These are phyloP conservation scores for Theropithecus gelada DNA, from an alignment of 2,113 vertebrate genomes.

Conservation along the genomic window DNA sequence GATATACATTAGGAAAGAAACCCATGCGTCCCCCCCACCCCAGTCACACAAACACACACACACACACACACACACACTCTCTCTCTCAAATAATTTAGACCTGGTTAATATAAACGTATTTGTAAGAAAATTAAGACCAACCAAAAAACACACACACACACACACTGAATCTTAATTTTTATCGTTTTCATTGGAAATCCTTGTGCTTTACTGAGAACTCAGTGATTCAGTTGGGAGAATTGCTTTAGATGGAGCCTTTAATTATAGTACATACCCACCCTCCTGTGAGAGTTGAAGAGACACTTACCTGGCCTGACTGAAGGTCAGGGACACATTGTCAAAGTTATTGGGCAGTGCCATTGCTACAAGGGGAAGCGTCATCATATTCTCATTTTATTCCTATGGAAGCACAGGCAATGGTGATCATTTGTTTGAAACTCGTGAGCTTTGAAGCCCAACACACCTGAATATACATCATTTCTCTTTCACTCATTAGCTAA, in stretches of 20 bases:
- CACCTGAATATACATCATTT: neutral
- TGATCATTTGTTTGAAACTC: neutral
- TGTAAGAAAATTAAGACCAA: neutral
- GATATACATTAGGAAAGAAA: neutral
- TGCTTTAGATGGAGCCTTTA: neutral
- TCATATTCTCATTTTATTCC: neutral
- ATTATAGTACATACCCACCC: fast-evolving
- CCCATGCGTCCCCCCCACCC: too few relatives aligned
- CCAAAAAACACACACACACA: too few relatives aligned
- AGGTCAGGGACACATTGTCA: too few relatives aligned
- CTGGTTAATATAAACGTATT: neutral
- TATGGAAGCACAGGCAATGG: fast-evolving
- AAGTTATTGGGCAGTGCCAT: neutral
- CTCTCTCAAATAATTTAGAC: neutral
- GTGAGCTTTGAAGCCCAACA: neutral
- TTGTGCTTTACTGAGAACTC: neutral
- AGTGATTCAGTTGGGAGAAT: neutral
- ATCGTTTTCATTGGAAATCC: neutral
- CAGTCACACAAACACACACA: neutral
- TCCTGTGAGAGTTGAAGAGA: neutral
- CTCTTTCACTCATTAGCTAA: neutral
- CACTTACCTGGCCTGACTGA: too few relatives aligned
- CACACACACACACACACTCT: too few relatives aligned
- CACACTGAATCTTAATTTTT: neutral
- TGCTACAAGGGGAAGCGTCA: neutral